Evolutionary conservation across 2,797 vertebrate genomes (phyloP).

Genomic region (Pangasius mekongensis): DNA sequence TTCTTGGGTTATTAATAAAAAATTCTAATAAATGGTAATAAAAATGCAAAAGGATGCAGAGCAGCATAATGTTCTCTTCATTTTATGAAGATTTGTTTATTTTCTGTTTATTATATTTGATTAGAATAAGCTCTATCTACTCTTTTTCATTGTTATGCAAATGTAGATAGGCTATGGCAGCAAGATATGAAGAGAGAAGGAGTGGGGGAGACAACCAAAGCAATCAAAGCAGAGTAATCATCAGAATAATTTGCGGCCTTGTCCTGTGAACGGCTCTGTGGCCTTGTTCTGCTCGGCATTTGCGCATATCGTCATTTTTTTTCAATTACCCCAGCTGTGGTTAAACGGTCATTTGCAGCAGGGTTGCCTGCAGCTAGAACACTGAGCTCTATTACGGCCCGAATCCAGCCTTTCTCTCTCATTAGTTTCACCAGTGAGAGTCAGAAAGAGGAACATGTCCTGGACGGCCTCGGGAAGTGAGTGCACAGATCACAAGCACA

Average conservation of each 20-base stretch:
- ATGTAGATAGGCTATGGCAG: constrained; percentile 21
- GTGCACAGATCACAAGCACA: constrained; percentile 70
- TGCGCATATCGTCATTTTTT: constrained; percentile 77
- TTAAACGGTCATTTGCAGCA: constrained; percentile 82
- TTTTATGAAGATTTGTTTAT: constrained; percentile 6
- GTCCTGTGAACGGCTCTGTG: constrained; percentile 49
- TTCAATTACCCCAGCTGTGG: constrained; percentile 81
- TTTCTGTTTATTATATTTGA: constrained; percentile 1
- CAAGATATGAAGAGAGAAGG: constrained; percentile 45
- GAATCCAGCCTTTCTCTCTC: constrained; percentile 76
- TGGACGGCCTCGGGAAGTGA: constrained; percentile 65
- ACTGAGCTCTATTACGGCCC: constrained; percentile 78
- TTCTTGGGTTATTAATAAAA: neutral
- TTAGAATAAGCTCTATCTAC: constrained; percentile 3
- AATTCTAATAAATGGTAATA: neutral
- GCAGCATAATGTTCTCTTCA: neutral
- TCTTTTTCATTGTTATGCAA: constrained; percentile 1
- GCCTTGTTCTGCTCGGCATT: constrained; percentile 54
- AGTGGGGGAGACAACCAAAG: constrained; percentile 50
- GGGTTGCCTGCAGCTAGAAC: constrained; percentile 75
- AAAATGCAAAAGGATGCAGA: neutral
- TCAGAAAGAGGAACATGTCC: constrained; percentile 55
- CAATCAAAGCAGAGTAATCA: constrained; percentile 76
- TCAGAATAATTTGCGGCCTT: constrained; percentile 74
- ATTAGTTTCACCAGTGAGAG: constrained; percentile 77